phyloP scores from a whole-genome alignment of 2,888 invertebrate species.

The Eilema griseolum region DNA sequence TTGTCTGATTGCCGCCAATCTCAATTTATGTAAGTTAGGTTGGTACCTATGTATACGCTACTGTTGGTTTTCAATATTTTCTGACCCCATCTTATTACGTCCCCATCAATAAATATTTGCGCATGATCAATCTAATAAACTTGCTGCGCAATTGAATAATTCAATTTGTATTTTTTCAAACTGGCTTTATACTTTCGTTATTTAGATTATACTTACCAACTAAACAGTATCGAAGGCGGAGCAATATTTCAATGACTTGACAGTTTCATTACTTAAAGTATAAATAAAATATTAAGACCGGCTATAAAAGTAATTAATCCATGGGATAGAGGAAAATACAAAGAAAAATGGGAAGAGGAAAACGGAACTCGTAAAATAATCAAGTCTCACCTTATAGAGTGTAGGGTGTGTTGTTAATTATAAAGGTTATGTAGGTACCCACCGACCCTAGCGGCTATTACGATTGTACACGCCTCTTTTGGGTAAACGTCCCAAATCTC shows the following conservation, averaged over 20 bases:
- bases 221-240: conserved; percentile 3
- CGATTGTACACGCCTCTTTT: conserved; percentile 81
- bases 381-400: conserved; percentile 54
- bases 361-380: conserved; percentile 59
- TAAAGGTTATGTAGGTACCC: conserved; percentile 77
- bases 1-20: conserved; percentile 87
- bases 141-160: conserved; percentile 69
- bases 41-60: conserved; percentile 61
- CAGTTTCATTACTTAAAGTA: conserved; percentile 40
- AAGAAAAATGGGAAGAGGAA: conserved; percentile 41
- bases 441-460: conserved; percentile 75
- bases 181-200: conserved; percentile 28
- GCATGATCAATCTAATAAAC: conserved; percentile 85
- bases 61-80: conserved; percentile 83
- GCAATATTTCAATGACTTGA: conserved; percentile 12
- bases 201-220: conserved; percentile 20
- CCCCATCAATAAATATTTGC: conserved; percentile 86
- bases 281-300: conserved; percentile 32
- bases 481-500: conserved; percentile 80
- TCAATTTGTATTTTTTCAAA: conserved; percentile 48
- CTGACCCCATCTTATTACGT: conserved; percentile 81
- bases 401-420: conserved; percentile 73
- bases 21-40: conserved; percentile 80
- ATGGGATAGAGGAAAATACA: conserved; percentile 40
- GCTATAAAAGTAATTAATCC: conserved; percentile 52